phyloP scores from a whole-genome alignment of 1,140 invertebrate genomes.

The Cyclina sinensis region DNA sequence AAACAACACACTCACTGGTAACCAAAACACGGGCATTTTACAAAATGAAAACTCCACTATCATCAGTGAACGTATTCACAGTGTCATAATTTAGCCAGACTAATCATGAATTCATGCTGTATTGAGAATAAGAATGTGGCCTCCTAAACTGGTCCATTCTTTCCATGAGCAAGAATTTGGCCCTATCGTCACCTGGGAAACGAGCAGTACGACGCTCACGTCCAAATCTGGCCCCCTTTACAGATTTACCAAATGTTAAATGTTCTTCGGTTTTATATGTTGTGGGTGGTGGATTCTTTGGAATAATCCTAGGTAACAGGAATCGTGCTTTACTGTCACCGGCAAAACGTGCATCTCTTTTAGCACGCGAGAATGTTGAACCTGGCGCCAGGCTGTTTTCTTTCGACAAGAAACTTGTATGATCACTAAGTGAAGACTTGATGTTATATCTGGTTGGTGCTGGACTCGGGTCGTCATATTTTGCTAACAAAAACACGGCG shows the following conservation, averaged over 20 bases:
- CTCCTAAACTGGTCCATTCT: constrained; percentile 56
- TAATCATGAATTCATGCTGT: constrained; percentile 22
- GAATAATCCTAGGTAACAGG: constrained; percentile 50
- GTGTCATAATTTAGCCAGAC: background rate
- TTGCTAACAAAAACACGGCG: constrained; percentile 54
- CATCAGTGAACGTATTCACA: no score
- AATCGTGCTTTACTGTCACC: constrained; percentile 58
- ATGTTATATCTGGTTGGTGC: constrained; percentile 62
- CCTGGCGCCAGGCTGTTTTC: constrained; percentile 53
- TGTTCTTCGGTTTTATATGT: constrained; percentile 45
- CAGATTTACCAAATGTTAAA: constrained; percentile 31
- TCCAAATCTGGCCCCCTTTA: constrained; percentile 44
- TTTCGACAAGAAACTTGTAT: constrained; percentile 15
- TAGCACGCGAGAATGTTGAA: constrained; percentile 41
- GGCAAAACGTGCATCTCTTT: constrained; percentile 60
- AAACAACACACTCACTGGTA: no score
- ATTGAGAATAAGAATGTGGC: constrained; percentile 56
- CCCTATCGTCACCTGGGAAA: constrained; percentile 56
- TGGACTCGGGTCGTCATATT: constrained; percentile 54
- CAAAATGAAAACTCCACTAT: no score
- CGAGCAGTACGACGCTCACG: constrained; percentile 47
- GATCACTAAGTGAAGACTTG: constrained; percentile 49
- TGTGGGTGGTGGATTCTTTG: constrained; percentile 57
- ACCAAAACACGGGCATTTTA: no score
- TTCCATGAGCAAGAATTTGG: constrained; percentile 64